A percentile compares a stretch with the other conserved stretches of the same genome.
Evolutionary conservation across 2,888 invertebrate species (phyloP).

Genomic region (Osedax fenrisi): DNA sequence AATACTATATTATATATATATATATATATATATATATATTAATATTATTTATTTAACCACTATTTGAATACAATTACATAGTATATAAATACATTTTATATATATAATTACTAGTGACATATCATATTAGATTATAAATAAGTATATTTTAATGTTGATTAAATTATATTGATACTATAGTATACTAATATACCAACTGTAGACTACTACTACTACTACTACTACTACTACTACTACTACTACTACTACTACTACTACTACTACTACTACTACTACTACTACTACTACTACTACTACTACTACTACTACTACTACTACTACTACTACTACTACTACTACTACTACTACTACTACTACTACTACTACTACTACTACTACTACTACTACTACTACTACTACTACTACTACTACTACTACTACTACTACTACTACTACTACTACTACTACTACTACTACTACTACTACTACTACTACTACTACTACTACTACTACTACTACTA

Average conservation of each 20-base stretch:
- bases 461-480: slow-evolving; percentile 7
- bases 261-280: slow-evolving; percentile 17
- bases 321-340: slow-evolving; percentile 15
- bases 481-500: slow-evolving; percentile 7
- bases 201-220: slow-evolving; percentile 15
- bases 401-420: slow-evolving; percentile 4
- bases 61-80: too few relatives aligned
- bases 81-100: too few relatives aligned
- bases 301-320: slow-evolving; percentile 15
- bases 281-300: slow-evolving; percentile 15
- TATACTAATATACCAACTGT: too few relatives aligned
- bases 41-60: too few relatives aligned
- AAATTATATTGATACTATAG: too few relatives aligned
- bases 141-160: too few relatives aligned
- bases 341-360: slow-evolving; percentile 14
- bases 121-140: too few relatives aligned
- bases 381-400: slow-evolving; percentile 10
- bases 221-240: slow-evolving; percentile 17
- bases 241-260: slow-evolving; percentile 19
- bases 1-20: too few relatives aligned
- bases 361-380: slow-evolving; percentile 10
- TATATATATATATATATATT: too few relatives aligned
- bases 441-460: slow-evolving; percentile 10
- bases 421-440: slow-evolving; percentile 10
- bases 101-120: too few relatives aligned